Percentiles rank a stretch among this genome's conserved stretches.
Evolutionary conservation across 2,888 invertebrate genomes (phyloP).

Genomic region (Lasioglossum leucozonium): DNA sequence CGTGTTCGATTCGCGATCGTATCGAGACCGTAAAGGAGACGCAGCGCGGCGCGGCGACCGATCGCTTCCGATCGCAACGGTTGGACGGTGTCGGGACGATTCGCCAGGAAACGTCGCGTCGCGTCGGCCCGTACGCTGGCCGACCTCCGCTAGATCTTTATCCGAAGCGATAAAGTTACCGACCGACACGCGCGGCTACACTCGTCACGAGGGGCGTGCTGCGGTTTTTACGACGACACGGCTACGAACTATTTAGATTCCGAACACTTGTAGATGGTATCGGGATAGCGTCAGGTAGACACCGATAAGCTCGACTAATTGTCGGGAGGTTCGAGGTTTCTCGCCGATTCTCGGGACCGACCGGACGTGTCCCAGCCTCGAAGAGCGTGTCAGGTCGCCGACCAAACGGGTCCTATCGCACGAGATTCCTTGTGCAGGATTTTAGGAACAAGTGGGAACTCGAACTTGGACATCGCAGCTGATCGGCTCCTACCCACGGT

Average conservation of each 20-base stretch:
- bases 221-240: slow-evolving; percentile 54
- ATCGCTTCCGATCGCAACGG: slow-evolving; percentile 1
- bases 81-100: slow-evolving; percentile 6
- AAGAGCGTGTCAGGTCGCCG: not conserved
- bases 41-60: not conserved
- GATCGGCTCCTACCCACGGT: no score
- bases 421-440: not conserved
- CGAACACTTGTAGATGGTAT: slow-evolving; percentile 73
- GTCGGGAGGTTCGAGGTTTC: slow-evolving; percentile 49
- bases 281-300: slow-evolving; percentile 67
- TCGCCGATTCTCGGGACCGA: not conserved
- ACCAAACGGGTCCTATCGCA: not conserved
- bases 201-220: slow-evolving; percentile 63
- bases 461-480: no score
- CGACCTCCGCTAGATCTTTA: slow-evolving; percentile 63
- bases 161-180: slow-evolving; percentile 65
- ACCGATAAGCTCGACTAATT: slow-evolving; percentile 69
- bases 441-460: no score
- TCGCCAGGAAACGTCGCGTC: slow-evolving; percentile 29
- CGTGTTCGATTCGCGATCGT: not conserved
- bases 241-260: slow-evolving; percentile 69
- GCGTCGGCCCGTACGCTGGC: slow-evolving; percentile 33
- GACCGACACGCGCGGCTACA: slow-evolving; percentile 66
- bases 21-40: not conserved
- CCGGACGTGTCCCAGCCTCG: not conserved